Evolutionary conservation across 2,888 invertebrate species (phyloP).

Genomic region (Seira musarum): DNA sequence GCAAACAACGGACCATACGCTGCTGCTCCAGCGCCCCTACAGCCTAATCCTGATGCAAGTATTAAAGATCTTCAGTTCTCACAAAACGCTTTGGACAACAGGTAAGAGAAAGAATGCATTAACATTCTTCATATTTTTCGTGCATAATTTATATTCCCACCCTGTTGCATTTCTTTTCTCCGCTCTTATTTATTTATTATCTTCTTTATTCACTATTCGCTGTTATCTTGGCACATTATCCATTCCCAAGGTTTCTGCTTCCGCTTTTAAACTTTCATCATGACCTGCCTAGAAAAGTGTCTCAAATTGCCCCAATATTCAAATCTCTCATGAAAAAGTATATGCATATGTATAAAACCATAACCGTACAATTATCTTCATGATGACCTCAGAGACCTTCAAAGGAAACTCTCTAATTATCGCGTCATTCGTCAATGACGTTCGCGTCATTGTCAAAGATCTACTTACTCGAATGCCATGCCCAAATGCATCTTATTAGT

Average conservation of each 20-base stretch:
- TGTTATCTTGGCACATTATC: neutral
- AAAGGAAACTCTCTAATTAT: too few species aligned
- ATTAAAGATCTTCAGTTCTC: constrained; percentile 55
- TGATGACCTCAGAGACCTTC: too few species aligned
- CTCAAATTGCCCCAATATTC: constrained; percentile 9
- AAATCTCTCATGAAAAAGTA: neutral
- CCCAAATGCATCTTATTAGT: too few species aligned
- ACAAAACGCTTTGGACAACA: constrained; percentile 59
- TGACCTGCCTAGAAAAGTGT: neutral
- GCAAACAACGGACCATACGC: constrained; percentile 60
- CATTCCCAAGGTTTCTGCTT: neutral
- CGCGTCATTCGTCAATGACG: too few species aligned
- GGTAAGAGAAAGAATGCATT: constrained; percentile 33
- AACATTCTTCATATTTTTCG: neutral
- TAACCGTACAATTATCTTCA: too few species aligned
- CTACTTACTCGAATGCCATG: too few species aligned
- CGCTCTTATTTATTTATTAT: neutral
- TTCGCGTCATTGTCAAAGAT: too few species aligned
- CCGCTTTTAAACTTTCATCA: neutral
- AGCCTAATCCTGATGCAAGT: constrained; percentile 53
- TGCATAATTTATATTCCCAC: constrained; percentile 10
- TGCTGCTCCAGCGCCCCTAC: constrained; percentile 47
- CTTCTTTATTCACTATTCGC: too few species aligned
- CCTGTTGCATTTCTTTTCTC: constrained; percentile 31
- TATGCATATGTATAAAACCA: too few species aligned